These are phyloP conservation scores for Prosapia bicincta DNA, from an alignment of 2,888 invertebrate genomes.

Conservation along the genomic window DNA sequence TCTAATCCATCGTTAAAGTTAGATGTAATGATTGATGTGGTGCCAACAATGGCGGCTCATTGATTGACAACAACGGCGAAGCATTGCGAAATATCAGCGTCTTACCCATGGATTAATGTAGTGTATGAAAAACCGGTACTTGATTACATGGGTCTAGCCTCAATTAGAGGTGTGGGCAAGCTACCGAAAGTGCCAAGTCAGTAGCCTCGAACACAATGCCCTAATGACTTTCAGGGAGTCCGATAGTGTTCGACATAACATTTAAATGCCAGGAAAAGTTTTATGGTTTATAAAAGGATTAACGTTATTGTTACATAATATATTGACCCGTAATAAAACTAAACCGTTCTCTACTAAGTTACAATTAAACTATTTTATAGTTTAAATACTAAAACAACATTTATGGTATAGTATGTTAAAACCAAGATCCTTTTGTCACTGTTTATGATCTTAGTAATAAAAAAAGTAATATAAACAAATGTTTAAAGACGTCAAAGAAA, in stretches of 20 bases:
- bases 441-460: no score
- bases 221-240: not conserved
- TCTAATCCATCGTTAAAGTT: not conserved
- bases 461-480: no score
- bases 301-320: no score
- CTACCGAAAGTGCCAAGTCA: not conserved
- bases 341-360: no score
- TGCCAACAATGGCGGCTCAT: not conserved
- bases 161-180: not conserved
- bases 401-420: no score
- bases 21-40: not conserved
- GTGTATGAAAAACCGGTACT: not conserved
- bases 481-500: no score
- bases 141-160: not conserved
- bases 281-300: no score
- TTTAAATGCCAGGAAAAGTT: not conserved
- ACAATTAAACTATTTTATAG: no score
- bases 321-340: no score
- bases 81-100: not conserved
- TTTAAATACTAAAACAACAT: no score
- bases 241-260: not conserved
- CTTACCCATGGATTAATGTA: not conserved
- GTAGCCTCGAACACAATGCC: not conserved
- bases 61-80: not conserved
- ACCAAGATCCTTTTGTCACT: no score